These are phyloP conservation scores for Phyllostomus hastatus DNA, from an alignment of 2,113 vertebrate genomes.

Conservation along the genomic window DNA sequence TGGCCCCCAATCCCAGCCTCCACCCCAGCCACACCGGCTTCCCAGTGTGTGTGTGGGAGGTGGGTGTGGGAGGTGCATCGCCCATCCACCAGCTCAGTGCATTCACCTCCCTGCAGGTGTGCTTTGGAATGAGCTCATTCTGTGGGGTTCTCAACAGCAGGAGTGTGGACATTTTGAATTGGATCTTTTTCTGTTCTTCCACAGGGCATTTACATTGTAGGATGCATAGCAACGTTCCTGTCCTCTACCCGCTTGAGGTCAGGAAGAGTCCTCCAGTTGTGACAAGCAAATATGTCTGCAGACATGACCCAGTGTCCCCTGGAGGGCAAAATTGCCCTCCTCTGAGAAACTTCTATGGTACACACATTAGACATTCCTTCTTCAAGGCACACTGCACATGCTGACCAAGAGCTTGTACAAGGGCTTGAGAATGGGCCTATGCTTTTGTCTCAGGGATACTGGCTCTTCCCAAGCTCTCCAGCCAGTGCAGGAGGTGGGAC, in stretches of 20 bases:
- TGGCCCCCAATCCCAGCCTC: no score
- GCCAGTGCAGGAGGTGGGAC: not conserved
- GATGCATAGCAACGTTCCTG: not conserved
- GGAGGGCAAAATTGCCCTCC: not conserved
- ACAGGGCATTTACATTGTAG: not conserved
- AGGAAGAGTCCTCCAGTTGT: no score
- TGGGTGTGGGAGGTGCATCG: not conserved
- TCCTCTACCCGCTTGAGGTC: not conserved
- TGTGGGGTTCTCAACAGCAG: not conserved
- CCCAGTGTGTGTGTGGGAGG: not conserved
- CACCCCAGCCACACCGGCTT: accelerated
- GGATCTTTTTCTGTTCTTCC: not conserved
- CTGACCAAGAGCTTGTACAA: not conserved
- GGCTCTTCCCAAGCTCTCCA: not conserved
- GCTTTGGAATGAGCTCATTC: not conserved
- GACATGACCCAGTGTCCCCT: not conserved
- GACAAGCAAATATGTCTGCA: not conserved
- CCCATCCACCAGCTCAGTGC: no score
- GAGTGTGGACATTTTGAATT: not conserved
- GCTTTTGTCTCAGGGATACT: not conserved
- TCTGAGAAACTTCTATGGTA: not conserved
- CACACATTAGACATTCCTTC: no score
- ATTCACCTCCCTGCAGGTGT: not conserved
- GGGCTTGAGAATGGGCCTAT: not conserved
- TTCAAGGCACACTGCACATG: not conserved